These are phyloP conservation scores for human (Homo sapiens) DNA, from an alignment of 2,113 vertebrate species.

Conservation along the genomic window DNA sequence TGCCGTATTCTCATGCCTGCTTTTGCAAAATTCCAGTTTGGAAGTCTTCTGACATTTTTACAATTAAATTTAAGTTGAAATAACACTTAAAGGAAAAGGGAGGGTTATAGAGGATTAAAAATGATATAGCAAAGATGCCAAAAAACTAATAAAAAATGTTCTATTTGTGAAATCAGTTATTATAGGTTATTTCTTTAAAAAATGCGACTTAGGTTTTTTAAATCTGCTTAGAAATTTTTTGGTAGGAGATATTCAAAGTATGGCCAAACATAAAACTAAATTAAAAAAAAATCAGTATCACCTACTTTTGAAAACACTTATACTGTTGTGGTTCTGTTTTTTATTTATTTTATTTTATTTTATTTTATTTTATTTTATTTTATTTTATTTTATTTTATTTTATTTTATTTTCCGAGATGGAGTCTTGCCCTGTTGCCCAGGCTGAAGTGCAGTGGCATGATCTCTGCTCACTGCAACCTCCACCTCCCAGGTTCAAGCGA, in stretches of 20 bases:
- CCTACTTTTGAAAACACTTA: not conserved
- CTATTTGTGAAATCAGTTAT: not conserved
- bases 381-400: not conserved
- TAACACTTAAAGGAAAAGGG: not conserved
- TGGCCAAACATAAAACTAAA: conserved; percentile 1
- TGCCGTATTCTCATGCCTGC: not conserved
- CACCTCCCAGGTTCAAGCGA: no score
- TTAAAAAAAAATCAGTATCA: not conserved
- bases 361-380: not conserved
- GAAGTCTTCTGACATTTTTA: conserved; percentile 19
- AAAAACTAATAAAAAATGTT: not conserved
- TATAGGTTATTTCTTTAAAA: not conserved
- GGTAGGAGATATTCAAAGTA: not conserved
- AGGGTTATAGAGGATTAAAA: not conserved
- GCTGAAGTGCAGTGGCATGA: no score
- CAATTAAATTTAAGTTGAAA: conserved; percentile 33
- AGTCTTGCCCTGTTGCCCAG: no score
- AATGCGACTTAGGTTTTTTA: not conserved
- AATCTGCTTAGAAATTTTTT: not conserved
- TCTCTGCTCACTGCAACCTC: no score
- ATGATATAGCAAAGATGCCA: not conserved
- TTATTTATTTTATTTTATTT: not conserved
- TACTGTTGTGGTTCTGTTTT: not conserved
- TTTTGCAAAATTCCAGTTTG: conserved; percentile 49
- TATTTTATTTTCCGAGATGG: not conserved